Evolutionary conservation across 2,113 vertebrate species (phyloP).

Genomic region (Boleophthalmus pectinirostris): DNA sequence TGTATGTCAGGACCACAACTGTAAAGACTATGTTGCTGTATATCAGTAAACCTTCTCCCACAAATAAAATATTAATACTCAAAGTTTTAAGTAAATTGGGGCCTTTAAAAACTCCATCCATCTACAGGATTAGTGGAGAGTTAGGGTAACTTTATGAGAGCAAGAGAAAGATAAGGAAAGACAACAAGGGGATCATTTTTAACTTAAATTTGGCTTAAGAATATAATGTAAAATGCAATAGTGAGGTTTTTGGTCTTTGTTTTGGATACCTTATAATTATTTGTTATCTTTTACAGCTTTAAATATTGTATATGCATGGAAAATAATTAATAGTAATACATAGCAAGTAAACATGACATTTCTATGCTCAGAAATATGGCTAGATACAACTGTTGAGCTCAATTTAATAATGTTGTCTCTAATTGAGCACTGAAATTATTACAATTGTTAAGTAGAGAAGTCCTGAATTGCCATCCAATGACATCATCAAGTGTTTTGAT

Average conservation of each 20-base stretch:
- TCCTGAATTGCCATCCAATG: too few relatives aligned
- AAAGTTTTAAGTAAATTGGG: background rate
- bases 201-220: background rate
- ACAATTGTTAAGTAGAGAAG: too few relatives aligned
- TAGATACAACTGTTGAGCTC: too few relatives aligned
- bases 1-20: too few relatives aligned
- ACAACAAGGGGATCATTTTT: background rate
- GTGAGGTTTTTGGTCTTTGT: background rate
- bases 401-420: too few relatives aligned
- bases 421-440: too few relatives aligned
- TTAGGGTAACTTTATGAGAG: background rate
- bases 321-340: too few relatives aligned
- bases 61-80: background rate
- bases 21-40: background rate
- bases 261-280: background rate
- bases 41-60: background rate
- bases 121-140: background rate
- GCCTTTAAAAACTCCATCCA: background rate
- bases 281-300: background rate
- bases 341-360: too few relatives aligned
- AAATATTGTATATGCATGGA: too few relatives aligned
- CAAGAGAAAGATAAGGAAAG: background rate
- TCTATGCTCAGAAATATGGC: too few relatives aligned
- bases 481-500: too few relatives aligned
- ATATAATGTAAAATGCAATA: too few relatives aligned